Evolutionary conservation across 2,113 vertebrate species (phyloP), one percentile per base, ranked within the genome.

Genomic region (Thomomys bottae): DNA sequence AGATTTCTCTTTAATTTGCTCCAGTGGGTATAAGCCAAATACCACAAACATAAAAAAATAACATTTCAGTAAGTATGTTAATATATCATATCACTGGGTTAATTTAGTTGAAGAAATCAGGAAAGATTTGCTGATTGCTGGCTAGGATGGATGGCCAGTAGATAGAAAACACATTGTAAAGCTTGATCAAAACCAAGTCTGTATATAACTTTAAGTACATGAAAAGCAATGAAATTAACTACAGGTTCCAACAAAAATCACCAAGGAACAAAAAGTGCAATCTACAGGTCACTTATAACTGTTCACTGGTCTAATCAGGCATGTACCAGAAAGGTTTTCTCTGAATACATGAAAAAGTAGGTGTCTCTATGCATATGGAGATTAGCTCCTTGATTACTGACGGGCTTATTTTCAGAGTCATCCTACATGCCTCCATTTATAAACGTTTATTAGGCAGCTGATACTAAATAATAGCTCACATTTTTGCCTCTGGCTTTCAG

Each of bases 401-500:
- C 64, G 45, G 32, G 23, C 20, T 88, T 34, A 36, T 42, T 88
- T 86, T 57, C 49, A 76, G 54, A 63, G 82, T 68, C 40, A 83
- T 23, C 14, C 67, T 32, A 78, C 79, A 82, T 36, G 36, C 59
- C 15, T 70, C 59, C 67, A 34, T 36, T 88, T 40, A 38, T 30
- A 70, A 70, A 40, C 42, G 30, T 67, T 75, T 32, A 64, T 5
- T 82, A 66, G 21, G 34, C 36, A 80, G 34, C 32, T 59, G 61
- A 59, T 80, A 68, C 4, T 20, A 79, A 76, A 59, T 30, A 59
- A 32, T 24, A 77, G 38, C 34, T 73, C 23, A 32, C n/a, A n/a
- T 10, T 64, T 88, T 75, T 54, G 59, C 28, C 78, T 90, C 83
- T 40, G 73, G 63, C 75, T 88, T 85, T 80, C 14, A 80, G 49